Evolutionary conservation across 2,797 vertebrate species (phyloP).

Genomic region (Tenualosa thibaudeaui): DNA sequence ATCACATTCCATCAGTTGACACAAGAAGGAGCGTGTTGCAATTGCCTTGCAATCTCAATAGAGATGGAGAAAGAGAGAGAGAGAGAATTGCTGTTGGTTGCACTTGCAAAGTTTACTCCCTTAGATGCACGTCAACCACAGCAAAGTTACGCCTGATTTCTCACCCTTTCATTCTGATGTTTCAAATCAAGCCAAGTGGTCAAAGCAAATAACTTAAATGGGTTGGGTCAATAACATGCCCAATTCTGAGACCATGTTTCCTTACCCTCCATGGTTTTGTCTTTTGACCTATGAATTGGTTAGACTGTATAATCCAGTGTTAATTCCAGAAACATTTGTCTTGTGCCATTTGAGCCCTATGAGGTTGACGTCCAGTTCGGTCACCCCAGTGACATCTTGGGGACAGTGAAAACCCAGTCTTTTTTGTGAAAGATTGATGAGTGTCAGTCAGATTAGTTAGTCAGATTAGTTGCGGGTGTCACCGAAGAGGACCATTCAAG

Average conservation of each 20-base stretch:
- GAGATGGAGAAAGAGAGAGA: background rate
- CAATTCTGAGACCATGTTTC: background rate
- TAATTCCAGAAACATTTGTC: slow-evolving; percentile 1
- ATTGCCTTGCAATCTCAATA: background rate
- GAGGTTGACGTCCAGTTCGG: background rate
- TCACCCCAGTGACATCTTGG: background rate
- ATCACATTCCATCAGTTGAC: slow-evolving; percentile 17
- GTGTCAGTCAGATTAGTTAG: background rate
- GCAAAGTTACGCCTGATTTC: background rate
- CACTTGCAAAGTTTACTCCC: slow-evolving; percentile 9
- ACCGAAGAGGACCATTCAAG: background rate
- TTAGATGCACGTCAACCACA: background rate
- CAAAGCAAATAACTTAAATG: background rate
- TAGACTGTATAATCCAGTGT: background rate
- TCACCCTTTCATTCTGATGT: slow-evolving; percentile 10
- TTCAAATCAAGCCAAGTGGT: background rate
- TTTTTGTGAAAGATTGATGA: background rate
- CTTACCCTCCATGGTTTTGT: background rate
- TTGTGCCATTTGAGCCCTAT: slow-evolving; percentile 15
- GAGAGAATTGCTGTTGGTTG: background rate
- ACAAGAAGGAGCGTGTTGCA: background rate
- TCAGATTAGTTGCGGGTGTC: background rate
- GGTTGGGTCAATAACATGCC: background rate
- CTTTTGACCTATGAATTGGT: background rate
- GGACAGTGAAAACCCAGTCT: background rate